phyloP scores from a whole-genome alignment of 2,113 vertebrate genomes.

The Macroglossus sobrinus region DNA sequence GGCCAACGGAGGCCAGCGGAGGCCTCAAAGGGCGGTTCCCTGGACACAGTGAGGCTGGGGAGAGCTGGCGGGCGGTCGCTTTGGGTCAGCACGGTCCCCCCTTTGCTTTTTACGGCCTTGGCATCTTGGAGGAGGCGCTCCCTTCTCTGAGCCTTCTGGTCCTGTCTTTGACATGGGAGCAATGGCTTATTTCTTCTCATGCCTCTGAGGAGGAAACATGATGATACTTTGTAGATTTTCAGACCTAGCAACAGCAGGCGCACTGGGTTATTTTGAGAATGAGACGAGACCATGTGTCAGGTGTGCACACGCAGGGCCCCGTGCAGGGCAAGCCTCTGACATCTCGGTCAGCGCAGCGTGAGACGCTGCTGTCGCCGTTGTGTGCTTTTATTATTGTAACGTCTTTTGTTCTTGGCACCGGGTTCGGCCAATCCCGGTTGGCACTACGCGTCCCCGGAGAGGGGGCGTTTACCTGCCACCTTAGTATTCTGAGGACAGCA shows the following conservation, averaged over 20 bases:
- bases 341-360: background rate
- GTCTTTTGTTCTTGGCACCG: background rate
- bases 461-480: background rate
- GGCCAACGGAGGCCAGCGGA: no score
- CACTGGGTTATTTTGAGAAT: background rate
- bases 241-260: accelerated
- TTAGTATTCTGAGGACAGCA: accelerated
- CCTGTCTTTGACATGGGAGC: background rate
- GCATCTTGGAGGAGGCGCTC: background rate
- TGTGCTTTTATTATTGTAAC: background rate
- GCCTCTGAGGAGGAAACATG: accelerated
- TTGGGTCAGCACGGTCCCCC: accelerated
- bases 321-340: accelerated
- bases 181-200: background rate
- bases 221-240: background rate
- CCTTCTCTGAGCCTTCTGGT: background rate
- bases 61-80: background rate
- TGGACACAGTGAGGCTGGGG: no score
- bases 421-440: accelerated
- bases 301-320: accelerated
- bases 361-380: accelerated
- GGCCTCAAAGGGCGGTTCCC: no score
- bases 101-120: accelerated
- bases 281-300: background rate
- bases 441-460: accelerated